Evolutionary conservation across 2,113 vertebrate genomes (phyloP).

Genomic region (Dromiciops gliroides): DNA sequence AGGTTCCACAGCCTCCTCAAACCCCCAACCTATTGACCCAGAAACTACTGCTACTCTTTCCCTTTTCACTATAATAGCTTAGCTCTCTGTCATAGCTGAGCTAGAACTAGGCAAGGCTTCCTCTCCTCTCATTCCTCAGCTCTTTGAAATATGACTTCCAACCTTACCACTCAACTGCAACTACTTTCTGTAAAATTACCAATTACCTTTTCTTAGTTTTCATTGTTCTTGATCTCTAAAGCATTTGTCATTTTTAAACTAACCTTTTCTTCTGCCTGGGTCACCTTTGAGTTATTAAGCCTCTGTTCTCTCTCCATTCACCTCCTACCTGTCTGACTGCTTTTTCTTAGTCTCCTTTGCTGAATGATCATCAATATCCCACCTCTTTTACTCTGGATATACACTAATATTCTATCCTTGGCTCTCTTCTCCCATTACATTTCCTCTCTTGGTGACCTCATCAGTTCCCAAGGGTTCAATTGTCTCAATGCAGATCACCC

Average conservation of each 20-base stretch:
- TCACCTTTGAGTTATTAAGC: background rate
- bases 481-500: background rate
- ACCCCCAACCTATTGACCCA: background rate
- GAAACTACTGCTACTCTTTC: background rate
- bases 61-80: background rate
- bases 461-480: background rate
- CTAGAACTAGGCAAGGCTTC: background rate
- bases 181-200: background rate
- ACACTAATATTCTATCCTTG: background rate
- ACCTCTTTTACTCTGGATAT: background rate
- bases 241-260: background rate
- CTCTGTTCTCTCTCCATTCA: background rate
- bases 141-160: background rate
- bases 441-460: background rate
- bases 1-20: background rate
- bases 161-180: background rate
- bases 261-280: background rate
- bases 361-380: background rate
- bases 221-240: background rate
- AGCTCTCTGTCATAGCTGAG: background rate
- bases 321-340: background rate
- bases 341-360: background rate
- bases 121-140: background rate
- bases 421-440: background rate
- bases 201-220: background rate